Base-by-base conservation (phyloP, 2,113 vertebrate genomes). In the Propithecus coquereli region DNA sequence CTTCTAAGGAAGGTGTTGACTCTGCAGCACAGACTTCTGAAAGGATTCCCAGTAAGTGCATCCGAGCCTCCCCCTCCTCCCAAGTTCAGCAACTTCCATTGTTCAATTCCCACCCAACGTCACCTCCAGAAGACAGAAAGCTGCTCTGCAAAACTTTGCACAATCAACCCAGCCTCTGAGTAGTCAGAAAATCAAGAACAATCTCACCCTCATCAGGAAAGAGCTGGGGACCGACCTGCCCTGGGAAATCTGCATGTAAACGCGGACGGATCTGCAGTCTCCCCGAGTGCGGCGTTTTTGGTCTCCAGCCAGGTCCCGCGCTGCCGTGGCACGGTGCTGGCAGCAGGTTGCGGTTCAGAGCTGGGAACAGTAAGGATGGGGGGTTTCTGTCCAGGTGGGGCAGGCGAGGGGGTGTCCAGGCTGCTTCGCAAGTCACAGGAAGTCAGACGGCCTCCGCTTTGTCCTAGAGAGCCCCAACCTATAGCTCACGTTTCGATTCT, bases 161-260 rank as follows among this genome's bases (percentile, higher is more conserved):
- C 80, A 3, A 27, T 47, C 71, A 16, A 13, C 50, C 30, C 30
- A 2, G 43, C 5, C 20, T 59, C 87, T 61, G 61, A 32, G 47
- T 61, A n/a, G 57, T 70, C 47, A 76, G 68, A n/a, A 92, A 94
- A 50, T 45, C 47, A 37, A 76, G n/a, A 80, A 37, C 43, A 43
- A 45, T 27, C 11, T 65, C 11, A 7, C 43, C 43, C 37, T 40
- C 70, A 4, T 59, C 40, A 12, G 66, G 81, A n/a, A 68, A 77
- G 45, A 25, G 17, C 50, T 52, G 30, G 80, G 79, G 32, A 32
- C 30, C 71, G 59, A 34, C 50, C 63, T 0, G 4, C n/a, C 81
- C 57, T 43, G 79, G 93, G 93, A 73, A 95, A 86, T 79, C 95
- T 73, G 1, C 54, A 57, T 54, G 96, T n/a, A 83, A 90, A 91